These are phyloP conservation scores for Anguilla anguilla DNA, from an alignment of 2,797 vertebrate species.

Conservation along the genomic window DNA sequence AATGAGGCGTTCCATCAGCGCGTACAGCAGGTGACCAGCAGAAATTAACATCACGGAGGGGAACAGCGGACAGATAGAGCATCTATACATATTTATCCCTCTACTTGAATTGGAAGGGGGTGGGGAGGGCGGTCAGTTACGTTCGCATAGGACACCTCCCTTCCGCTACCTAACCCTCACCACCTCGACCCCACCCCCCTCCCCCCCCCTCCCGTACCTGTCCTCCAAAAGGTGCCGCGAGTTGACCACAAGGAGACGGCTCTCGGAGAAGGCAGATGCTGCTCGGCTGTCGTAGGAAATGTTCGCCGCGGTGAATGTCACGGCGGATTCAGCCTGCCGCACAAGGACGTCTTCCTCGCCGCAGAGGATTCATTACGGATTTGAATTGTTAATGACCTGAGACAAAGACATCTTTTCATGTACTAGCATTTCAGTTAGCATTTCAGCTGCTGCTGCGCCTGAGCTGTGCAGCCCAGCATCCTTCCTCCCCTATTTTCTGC, in stretches of 20 bases:
- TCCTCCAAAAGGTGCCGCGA: background rate
- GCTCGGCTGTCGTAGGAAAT: background rate
- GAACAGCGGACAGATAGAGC: conserved; percentile 40
- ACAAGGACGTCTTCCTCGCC: background rate
- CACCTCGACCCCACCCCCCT: background rate
- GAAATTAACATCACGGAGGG: conserved; percentile 52
- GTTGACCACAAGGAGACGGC: background rate
- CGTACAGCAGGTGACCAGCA: conserved; percentile 49
- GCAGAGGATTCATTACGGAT: conserved; percentile 22
- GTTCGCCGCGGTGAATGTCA: background rate
- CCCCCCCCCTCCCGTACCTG: background rate
- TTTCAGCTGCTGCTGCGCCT: background rate
- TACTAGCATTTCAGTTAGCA: conserved; percentile 16
- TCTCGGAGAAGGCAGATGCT: background rate
- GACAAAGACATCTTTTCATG: conserved; percentile 36
- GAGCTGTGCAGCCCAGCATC: background rate
- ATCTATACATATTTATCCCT: conserved; percentile 40
- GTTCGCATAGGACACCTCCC: conserved; percentile 3
- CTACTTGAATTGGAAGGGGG: conserved; percentile 42
- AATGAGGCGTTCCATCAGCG: conserved; percentile 50
- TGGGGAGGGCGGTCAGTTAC: background rate
- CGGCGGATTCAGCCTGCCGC: background rate
- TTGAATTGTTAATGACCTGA: conserved; percentile 28
- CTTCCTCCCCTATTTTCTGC: background rate
- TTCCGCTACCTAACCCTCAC: background rate